phyloP scores from a whole-genome alignment of 2,797 vertebrate species.

The Luscinia luscinia region DNA sequence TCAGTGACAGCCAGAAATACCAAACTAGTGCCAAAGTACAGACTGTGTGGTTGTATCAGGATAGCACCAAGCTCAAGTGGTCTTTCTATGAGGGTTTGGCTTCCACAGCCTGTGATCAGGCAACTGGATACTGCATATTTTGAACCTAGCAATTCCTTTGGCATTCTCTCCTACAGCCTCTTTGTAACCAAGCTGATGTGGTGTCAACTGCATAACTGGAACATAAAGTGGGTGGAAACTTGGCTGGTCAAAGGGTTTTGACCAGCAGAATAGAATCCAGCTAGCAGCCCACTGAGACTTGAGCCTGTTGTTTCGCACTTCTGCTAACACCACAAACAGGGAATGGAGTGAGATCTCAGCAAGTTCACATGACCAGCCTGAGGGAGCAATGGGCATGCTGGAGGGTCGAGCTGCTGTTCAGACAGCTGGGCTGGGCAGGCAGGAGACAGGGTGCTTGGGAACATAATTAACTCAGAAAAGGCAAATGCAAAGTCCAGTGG shows the following conservation, averaged over 20 bases:
- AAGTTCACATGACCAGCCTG: not conserved
- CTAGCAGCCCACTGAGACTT: not conserved
- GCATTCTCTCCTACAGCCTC: not conserved
- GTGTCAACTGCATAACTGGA: not conserved
- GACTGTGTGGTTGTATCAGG: not conserved
- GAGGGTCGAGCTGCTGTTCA: not conserved
- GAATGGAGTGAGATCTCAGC: not conserved
- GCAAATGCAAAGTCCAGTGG: not conserved
- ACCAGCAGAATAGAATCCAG: not conserved
- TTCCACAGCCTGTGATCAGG: not conserved
- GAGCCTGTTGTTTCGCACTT: not conserved
- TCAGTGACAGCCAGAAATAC: constrained; percentile 34
- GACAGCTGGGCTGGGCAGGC: not conserved
- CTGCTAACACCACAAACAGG: not conserved
- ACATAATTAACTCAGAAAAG: not conserved
- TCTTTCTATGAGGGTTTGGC: not conserved
- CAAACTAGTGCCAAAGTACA: constrained; percentile 2
- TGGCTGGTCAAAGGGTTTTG: not conserved
- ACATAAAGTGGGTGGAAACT: not conserved
- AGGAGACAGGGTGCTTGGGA: not conserved
- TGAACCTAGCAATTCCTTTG: not conserved
- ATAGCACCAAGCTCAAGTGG: not conserved
- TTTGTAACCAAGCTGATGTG: not conserved
- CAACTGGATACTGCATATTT: not conserved
- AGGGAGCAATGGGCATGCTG: rapidly evolving